These are phyloP conservation scores for Sebastes alutus DNA, from an alignment of 2,797 vertebrate genomes.

Conservation along the genomic window DNA sequence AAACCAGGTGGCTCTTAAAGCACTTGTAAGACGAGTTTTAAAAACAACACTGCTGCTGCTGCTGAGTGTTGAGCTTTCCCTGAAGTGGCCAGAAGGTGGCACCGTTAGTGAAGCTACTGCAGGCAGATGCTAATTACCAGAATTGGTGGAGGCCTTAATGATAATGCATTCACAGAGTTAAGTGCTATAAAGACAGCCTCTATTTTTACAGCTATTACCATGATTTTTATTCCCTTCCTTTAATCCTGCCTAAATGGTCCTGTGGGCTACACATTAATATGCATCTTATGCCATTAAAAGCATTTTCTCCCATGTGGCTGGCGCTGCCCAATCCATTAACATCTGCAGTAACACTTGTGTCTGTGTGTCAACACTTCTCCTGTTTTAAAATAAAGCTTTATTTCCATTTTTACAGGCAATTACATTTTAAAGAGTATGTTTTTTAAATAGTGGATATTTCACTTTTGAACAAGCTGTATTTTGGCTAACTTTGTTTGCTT, in stretches of 20 bases:
- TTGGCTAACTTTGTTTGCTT: slow-evolving; percentile 5
- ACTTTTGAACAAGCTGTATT: background rate
- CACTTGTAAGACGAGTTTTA: background rate
- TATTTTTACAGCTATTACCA: background rate
- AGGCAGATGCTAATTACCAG: background rate
- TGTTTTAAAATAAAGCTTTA: background rate
- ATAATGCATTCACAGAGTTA: background rate
- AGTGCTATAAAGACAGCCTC: background rate
- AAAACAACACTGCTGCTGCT: background rate
- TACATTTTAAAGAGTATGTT: background rate
- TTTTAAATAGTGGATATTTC: background rate
- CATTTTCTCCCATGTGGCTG: background rate
- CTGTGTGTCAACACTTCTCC: background rate
- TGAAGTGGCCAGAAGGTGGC: slow-evolving; percentile 59
- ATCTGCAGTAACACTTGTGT: background rate
- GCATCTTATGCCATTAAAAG: background rate
- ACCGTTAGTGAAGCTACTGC: slow-evolving; percentile 30
- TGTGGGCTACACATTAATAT: background rate
- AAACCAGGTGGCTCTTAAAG: slow-evolving; percentile 19
- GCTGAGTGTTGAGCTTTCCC: background rate
- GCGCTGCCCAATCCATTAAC: background rate
- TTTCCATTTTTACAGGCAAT: background rate
- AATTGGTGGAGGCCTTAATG: background rate
- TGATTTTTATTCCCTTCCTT: background rate
- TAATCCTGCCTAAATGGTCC: background rate